Conservation (phyloP, 1,140 invertebrate genomes). For the Galleria mellonella region DNA sequence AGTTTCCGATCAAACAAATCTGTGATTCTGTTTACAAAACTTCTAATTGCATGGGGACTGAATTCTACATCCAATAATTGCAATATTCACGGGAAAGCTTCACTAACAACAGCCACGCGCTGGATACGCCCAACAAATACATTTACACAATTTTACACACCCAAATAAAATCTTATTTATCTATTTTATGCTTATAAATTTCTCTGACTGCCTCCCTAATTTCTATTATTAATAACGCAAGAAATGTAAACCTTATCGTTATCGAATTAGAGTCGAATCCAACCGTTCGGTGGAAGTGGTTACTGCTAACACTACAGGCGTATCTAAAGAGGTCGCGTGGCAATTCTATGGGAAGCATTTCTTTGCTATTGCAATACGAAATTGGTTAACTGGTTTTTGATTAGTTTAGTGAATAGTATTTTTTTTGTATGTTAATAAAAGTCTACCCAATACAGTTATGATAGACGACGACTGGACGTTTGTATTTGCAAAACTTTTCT, state of each 20-base stretch:
- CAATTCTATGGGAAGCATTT: slow-evolving; percentile 54
- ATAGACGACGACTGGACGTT: too few species aligned
- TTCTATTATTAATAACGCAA: neutral
- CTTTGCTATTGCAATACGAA: slow-evolving; percentile 19
- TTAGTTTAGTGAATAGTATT: neutral
- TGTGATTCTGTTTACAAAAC: too few species aligned
- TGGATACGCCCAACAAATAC: slow-evolving; percentile 50
- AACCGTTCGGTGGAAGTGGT: neutral
- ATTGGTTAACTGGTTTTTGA: slow-evolving; percentile 14
- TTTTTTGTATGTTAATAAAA: slow-evolving; percentile 5
- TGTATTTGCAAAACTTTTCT: too few species aligned
- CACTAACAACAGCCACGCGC: slow-evolving; percentile 48
- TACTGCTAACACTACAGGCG: slow-evolving; percentile 15
- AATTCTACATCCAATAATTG: slow-evolving; percentile 9
- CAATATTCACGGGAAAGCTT: slow-evolving; percentile 52
- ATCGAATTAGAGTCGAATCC: neutral
- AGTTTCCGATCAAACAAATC: too few species aligned
- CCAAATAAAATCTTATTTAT: slow-evolving; percentile 62
- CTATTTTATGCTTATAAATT: slow-evolving; percentile 62
- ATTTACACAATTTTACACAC: slow-evolving; percentile 40
- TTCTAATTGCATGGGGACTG: too few species aligned
- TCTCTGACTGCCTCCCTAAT: slow-evolving; percentile 19
- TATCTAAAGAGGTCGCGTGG: slow-evolving; percentile 57
- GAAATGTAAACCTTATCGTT: slow-evolving; percentile 2
- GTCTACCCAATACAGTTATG: neutral